These are phyloP conservation scores for Physella acuta DNA, from an alignment of 1,140 invertebrate genomes.

Conservation along the genomic window DNA sequence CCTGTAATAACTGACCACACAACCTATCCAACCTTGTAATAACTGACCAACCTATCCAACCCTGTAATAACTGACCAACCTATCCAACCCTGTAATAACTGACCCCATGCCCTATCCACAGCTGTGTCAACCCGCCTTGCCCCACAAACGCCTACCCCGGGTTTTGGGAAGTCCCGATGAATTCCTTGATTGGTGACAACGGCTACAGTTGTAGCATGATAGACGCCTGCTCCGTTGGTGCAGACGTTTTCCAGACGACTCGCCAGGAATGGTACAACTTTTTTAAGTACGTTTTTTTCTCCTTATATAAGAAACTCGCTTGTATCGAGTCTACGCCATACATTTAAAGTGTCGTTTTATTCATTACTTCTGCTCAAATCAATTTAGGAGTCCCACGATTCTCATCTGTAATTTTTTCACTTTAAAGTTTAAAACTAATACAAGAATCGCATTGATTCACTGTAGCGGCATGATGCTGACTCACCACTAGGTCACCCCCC, in stretches of 20 bases:
- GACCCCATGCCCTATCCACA: no score
- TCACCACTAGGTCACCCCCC: no score
- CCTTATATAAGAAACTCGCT: not conserved
- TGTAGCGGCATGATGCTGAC: no score
- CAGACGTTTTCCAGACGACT: not conserved
- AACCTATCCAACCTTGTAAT: no score
- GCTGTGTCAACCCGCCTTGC: constrained; percentile 8
- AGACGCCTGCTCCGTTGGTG: constrained; percentile 3
- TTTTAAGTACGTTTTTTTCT: not conserved
- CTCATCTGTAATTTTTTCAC: no score
- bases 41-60: no score
- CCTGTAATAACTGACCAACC: no score
- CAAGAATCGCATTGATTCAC: no score
- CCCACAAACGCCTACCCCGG: constrained; percentile 11
- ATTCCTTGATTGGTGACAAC: constrained; percentile 1
- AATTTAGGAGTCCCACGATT: not conserved
- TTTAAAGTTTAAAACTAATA: no score
- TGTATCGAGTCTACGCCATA: not conserved
- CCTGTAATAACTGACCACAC: no score
- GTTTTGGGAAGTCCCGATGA: constrained; percentile 9
- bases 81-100: no score
- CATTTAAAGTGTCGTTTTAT: not conserved
- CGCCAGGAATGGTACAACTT: not conserved
- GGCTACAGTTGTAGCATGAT: constrained; percentile 8
- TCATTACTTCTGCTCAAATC: not conserved